Percentiles rank a stretch among this genome's conserved stretches.
Conservation (phyloP, 1,140 invertebrate species). For the Ladona fulva region DNA sequence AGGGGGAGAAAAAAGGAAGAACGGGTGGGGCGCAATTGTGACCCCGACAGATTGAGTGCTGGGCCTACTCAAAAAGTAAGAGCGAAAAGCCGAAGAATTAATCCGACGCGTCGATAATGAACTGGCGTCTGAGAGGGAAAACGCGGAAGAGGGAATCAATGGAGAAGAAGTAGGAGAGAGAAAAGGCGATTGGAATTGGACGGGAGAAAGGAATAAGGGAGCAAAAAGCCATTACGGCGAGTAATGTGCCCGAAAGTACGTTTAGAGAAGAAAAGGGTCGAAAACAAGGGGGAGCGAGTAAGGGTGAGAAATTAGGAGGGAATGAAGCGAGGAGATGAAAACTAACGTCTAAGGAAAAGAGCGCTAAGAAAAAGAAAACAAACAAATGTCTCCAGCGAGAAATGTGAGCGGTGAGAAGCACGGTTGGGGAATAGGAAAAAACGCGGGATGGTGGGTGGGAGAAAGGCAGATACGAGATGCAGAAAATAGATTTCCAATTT, state of each 20-base stretch:
- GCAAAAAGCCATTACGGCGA: neutral
- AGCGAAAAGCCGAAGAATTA: constrained; percentile 1
- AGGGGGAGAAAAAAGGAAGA: neutral
- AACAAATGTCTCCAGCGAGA: too few species aligned
- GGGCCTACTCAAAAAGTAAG: neutral
- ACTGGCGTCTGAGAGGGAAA: neutral
- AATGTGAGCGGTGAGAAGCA: too few species aligned
- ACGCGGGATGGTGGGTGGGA: too few species aligned
- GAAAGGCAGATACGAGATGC: too few species aligned
- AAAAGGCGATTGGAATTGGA: neutral
- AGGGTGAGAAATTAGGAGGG: neutral
- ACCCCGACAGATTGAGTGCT: neutral
- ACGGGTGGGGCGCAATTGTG: neutral
- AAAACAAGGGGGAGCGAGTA: neutral
- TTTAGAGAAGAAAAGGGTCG: neutral
- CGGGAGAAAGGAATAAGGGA: neutral
- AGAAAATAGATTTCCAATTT: too few species aligned
- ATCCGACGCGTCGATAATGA: neutral
- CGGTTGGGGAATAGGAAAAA: too few species aligned
- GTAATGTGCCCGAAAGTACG: neutral
- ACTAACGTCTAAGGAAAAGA: neutral
- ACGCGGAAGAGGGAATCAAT: neutral
- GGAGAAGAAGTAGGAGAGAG: neutral
- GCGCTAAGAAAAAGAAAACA: too few species aligned
- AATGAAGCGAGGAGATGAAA: neutral